A percentile compares a stretch with the other conserved stretches of the same genome.
Evolutionary conservation across 2,888 invertebrate genomes (phyloP).

Genomic region (Acanthosepion esculentum): DNA sequence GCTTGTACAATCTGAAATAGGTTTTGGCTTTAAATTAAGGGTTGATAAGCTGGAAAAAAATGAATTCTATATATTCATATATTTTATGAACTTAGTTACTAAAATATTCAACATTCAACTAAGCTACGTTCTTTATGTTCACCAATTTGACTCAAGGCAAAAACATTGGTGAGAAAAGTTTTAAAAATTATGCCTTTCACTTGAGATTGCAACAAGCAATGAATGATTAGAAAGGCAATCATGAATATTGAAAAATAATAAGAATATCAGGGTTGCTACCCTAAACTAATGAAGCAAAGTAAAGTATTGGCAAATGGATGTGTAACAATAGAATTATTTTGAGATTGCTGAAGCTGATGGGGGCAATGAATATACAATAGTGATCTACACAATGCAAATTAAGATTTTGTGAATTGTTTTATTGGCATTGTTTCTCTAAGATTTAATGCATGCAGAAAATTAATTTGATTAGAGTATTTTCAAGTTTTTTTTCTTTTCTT

Average conservation of each 20-base stretch:
- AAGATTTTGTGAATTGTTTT: not conserved
- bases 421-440: not conserved
- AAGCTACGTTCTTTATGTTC: too few relatives aligned
- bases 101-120: too few relatives aligned
- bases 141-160: too few relatives aligned
- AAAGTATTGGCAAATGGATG: not conserved
- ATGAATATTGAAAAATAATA: too few relatives aligned
- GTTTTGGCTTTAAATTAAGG: too few relatives aligned
- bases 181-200: too few relatives aligned
- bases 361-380: not conserved
- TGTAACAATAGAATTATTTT: not conserved
- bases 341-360: not conserved
- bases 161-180: too few relatives aligned
- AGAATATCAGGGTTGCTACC: not conserved
- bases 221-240: not conserved
- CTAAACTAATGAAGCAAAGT: not conserved
- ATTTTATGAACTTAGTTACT: too few relatives aligned
- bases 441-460: not conserved
- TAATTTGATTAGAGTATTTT: not conserved
- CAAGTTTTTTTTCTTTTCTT: not conserved
- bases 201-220: too few relatives aligned
- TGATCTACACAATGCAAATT: not conserved
- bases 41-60: too few relatives aligned
- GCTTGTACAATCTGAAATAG: too few relatives aligned
- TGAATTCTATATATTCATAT: too few relatives aligned